Percentiles rank a stretch among this genome's conserved stretches.
Evolutionary conservation across 1,140 invertebrate genomes (phyloP).

Genomic region (Watersipora subatra): DNA sequence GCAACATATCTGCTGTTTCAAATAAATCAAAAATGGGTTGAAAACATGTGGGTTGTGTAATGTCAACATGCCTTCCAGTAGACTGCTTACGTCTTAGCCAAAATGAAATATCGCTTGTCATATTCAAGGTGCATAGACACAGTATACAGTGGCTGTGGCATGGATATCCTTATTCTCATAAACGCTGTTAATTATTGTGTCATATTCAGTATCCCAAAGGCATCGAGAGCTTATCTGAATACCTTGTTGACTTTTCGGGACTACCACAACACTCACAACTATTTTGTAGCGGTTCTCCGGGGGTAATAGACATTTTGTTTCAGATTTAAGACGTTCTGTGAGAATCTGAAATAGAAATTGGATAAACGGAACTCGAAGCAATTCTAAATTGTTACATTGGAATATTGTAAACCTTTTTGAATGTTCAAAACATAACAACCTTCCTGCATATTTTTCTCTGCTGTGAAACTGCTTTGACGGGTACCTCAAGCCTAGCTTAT

Average conservation of each 20-base stretch:
- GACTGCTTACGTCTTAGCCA: too few relatives aligned
- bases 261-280: neutral
- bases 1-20: too few relatives aligned
- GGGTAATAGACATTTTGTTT: neutral
- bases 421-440: too few relatives aligned
- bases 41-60: too few relatives aligned
- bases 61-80: too few relatives aligned
- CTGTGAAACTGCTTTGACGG: too few relatives aligned
- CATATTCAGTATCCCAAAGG: neutral
- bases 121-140: neutral
- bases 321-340: neutral
- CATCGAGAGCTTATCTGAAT: neutral
- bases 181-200: neutral
- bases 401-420: too few relatives aligned
- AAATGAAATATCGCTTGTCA: too few relatives aligned
- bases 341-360: neutral
- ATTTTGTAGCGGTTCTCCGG: neutral
- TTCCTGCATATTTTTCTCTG: too few relatives aligned
- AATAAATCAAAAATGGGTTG: too few relatives aligned
- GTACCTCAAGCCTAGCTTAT: too few relatives aligned
- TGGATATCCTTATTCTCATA: neutral
- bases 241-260: neutral
- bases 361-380: neutral
- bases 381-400: too few relatives aligned
- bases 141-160: neutral